Percentiles rank a stretch among this genome's conserved stretches.
These are phyloP conservation scores for Hirtodrosophila cameraria DNA, from an alignment of 2,888 invertebrate genomes.

Conservation along the genomic window DNA sequence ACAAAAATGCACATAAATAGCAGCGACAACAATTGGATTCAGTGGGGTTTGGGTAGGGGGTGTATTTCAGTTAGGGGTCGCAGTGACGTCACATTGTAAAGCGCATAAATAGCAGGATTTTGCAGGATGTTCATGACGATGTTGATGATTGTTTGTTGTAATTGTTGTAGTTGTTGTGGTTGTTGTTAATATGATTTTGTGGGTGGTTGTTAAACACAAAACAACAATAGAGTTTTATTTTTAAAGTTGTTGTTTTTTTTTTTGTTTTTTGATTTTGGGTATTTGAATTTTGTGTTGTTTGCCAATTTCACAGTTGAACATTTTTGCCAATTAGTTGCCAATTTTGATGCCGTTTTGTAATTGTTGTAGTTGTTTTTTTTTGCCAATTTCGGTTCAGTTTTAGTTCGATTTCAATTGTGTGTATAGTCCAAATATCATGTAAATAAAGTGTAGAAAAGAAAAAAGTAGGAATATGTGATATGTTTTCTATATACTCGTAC, in stretches of 20 bases:
- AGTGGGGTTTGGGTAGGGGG: neutral
- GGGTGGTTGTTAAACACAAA: slow-evolving; percentile 43
- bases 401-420: slow-evolving; percentile 43
- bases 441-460: slow-evolving; percentile 52
- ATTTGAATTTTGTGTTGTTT: slow-evolving; percentile 32
- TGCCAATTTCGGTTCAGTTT: slow-evolving; percentile 61
- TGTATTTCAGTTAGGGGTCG: slow-evolving; percentile 33
- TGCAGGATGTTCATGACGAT: slow-evolving; percentile 67
- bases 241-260: slow-evolving; percentile 35
- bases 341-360: slow-evolving; percentile 41
- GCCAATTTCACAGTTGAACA: slow-evolving; percentile 66
- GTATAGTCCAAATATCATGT: slow-evolving; percentile 60
- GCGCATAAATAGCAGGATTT: slow-evolving; percentile 76
- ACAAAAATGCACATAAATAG: slow-evolving; percentile 78
- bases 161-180: slow-evolving; percentile 37
- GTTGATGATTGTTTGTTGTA: slow-evolving; percentile 45
- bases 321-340: slow-evolving; percentile 70
- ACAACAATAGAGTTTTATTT: slow-evolving; percentile 9
- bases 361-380: slow-evolving; percentile 16
- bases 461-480: slow-evolving; percentile 25
- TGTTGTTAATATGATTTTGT: slow-evolving; percentile 54
- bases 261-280: slow-evolving; percentile 18
- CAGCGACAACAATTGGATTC: slow-evolving; percentile 43
- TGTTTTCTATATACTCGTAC: slow-evolving; percentile 5
- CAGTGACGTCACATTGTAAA: slow-evolving; percentile 68